phyloP scores from a whole-genome alignment of 1,140 invertebrate genomes.

The Ruditapes philippinarum region DNA sequence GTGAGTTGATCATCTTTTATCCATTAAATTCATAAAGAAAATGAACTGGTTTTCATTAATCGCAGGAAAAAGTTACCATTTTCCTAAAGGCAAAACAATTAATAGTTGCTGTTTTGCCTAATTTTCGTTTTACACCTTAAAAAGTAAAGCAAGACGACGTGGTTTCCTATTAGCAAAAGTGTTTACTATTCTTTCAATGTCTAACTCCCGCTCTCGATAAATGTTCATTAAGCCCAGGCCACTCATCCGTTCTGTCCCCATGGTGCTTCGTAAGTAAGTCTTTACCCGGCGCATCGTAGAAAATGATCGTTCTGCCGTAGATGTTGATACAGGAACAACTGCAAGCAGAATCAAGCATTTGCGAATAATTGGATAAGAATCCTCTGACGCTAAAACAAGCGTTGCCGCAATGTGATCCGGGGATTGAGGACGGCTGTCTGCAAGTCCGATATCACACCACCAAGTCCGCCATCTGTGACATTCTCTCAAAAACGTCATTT shows the following conservation, averaged over 20 bases:
- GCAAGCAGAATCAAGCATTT: neutral
- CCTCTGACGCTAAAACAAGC: neutral
- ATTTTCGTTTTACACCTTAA: too few species aligned
- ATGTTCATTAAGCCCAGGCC: neutral
- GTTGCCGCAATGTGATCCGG: neutral
- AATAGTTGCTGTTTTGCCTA: too few species aligned
- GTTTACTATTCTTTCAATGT: too few species aligned
- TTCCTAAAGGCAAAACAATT: too few species aligned
- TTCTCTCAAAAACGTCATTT: constrained; percentile 15
- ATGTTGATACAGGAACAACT: constrained; percentile 6
- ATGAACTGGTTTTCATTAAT: too few species aligned
- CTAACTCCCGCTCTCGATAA: neutral
- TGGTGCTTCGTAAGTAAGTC: constrained; percentile 7
- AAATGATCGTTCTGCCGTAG: constrained; percentile 18
- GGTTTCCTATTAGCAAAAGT: neutral
- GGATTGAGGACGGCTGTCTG: neutral
- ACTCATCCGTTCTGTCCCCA: neutral
- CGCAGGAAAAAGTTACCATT: too few species aligned
- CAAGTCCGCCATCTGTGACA: constrained; percentile 10
- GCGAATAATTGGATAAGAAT: neutral
- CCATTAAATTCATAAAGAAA: too few species aligned
- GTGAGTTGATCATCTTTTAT: too few species aligned
- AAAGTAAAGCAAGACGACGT: neutral
- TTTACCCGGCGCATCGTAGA: constrained; percentile 5
- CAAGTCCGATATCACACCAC: neutral